phyloP scores from a whole-genome alignment of 2,113 vertebrate genomes.

The Microtus richardsoni region DNA sequence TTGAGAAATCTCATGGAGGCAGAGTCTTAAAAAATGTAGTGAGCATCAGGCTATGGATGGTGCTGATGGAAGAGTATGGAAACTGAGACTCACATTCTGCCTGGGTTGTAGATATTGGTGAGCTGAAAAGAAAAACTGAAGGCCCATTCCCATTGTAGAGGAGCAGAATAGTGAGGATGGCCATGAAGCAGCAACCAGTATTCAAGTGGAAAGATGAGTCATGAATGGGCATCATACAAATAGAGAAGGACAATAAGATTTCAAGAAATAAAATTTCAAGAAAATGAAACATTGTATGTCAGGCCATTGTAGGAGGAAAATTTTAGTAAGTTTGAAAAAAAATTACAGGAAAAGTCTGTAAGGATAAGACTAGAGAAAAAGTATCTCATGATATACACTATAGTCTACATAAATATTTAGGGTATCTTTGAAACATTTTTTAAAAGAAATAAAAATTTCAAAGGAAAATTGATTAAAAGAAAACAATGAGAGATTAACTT shows the following conservation, averaged over 20 bases:
- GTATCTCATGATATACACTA: neutral
- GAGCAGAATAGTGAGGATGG: neutral
- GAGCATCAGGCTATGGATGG: neutral
- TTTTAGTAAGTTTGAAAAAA: neutral
- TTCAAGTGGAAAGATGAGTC: neutral
- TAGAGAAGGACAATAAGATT: neutral
- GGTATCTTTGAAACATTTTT: neutral
- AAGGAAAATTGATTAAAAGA: neutral
- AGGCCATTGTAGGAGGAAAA: neutral
- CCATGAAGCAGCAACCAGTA: neutral
- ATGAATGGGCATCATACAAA: neutral
- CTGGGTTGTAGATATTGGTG: neutral
- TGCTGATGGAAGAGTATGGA: neutral
- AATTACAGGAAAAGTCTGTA: neutral
- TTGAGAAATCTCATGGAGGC: neutral
- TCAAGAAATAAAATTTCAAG: neutral
- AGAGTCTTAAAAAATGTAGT: neutral
- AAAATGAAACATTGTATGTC: neutral
- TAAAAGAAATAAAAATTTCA: neutral
- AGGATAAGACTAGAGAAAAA: neutral
- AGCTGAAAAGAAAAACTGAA: neutral
- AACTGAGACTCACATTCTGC: neutral
- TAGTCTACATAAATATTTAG: neutral
- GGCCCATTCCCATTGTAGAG: neutral
- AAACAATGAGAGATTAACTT: neutral